Conservation (phyloP, 2,888 invertebrate genomes). For the Pogonocherus hispidulus region DNA sequence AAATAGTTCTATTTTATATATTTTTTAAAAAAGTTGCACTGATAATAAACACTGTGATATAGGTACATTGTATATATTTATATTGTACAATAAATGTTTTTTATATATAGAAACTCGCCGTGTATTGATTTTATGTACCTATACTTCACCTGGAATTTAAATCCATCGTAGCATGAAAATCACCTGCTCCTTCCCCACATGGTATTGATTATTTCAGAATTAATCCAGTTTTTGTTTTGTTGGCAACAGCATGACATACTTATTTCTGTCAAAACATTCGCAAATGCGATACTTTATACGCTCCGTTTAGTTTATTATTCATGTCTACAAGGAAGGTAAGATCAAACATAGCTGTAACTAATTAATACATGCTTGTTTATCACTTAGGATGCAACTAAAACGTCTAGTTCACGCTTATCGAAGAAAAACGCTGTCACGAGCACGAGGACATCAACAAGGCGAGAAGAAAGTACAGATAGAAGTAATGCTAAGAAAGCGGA, state of each 20-base stretch:
- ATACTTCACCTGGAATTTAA: neutral
- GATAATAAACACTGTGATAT: slow-evolving; percentile 32
- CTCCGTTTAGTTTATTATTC: slow-evolving; percentile 37
- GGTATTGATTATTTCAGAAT: slow-evolving; percentile 59
- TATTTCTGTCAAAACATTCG: slow-evolving; percentile 48
- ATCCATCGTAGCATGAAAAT: slow-evolving; percentile 41
- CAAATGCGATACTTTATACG: slow-evolving; percentile 29
- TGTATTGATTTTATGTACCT: slow-evolving; percentile 28
- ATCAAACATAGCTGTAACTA: slow-evolving; percentile 10
- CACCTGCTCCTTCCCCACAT: slow-evolving; percentile 35
- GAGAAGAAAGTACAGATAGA: slow-evolving; percentile 43
- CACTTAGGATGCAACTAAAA: slow-evolving; percentile 46
- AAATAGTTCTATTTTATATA: slow-evolving; percentile 2
- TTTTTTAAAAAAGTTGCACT: slow-evolving; percentile 25
- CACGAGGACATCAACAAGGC: slow-evolving; percentile 28
- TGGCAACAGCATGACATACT: slow-evolving; percentile 56
- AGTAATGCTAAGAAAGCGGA: slow-evolving; percentile 38
- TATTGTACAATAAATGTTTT: slow-evolving; percentile 23
- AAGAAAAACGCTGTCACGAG: slow-evolving; percentile 30
- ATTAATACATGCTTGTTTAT: neutral
- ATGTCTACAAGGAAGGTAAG: slow-evolving; percentile 58
- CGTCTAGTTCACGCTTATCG: slow-evolving; percentile 33
- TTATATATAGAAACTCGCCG: neutral
- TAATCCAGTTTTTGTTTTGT: slow-evolving; percentile 48
- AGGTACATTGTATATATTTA: slow-evolving; percentile 16